phyloP scores from a whole-genome alignment of 2,797 vertebrate species.

The Gouania willdenowi region DNA sequence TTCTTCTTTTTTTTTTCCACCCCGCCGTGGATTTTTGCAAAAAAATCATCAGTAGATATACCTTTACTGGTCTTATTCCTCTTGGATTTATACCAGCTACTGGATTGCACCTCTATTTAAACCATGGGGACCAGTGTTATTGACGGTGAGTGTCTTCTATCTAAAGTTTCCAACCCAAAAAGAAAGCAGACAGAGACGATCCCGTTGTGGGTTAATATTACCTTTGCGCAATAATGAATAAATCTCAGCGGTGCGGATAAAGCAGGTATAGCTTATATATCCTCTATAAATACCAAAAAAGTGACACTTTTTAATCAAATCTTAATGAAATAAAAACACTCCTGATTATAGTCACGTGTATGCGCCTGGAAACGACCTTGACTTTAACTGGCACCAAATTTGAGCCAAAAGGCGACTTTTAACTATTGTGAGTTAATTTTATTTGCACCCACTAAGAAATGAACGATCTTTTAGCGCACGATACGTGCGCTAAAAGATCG shows the following conservation, averaged over 20 bases:
- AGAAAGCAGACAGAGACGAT: constrained; percentile 10
- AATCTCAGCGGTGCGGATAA: constrained; percentile 13
- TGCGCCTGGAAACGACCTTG: constrained; percentile 60
- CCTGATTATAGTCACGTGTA: no score
- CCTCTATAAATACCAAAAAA: no score
- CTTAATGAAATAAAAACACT: no score
- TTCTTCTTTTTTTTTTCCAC: constrained; percentile 35
- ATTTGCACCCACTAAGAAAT: no score
- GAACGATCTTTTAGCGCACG: no score
- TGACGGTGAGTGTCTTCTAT: constrained; percentile 70
- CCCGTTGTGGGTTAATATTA: constrained; percentile 14
- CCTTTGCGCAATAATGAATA: constrained; percentile 33
- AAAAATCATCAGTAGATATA: constrained; percentile 57
- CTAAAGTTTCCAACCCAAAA: constrained; percentile 44
- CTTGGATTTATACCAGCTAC: constrained; percentile 65
- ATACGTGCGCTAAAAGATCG: no score
- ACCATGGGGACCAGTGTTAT: constrained; percentile 75
- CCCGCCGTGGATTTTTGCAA: constrained; percentile 62
- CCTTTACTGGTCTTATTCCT: constrained; percentile 36
- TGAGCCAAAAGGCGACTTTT: no score
- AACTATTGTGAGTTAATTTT: no score
- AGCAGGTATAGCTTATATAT: no score
- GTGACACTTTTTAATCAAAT: not conserved
- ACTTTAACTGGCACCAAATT: no score
- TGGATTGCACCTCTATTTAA: constrained; percentile 60